Percentiles rank a stretch among this genome's conserved stretches.
These are phyloP conservation scores for Brachionus manjavacas DNA, from an alignment of 1,140 invertebrate genomes.

Conservation along the genomic window DNA sequence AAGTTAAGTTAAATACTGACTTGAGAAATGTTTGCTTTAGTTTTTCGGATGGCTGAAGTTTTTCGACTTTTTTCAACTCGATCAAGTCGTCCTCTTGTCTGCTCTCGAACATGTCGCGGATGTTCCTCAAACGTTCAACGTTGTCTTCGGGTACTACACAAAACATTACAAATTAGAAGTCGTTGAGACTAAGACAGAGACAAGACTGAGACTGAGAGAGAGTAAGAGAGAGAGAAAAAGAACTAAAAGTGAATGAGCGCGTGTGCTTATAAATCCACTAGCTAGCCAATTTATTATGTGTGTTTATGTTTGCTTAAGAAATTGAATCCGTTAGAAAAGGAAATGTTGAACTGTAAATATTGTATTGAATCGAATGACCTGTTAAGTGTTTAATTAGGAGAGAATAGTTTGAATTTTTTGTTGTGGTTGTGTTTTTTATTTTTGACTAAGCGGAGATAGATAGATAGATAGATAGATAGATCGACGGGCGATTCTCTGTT, in stretches of 20 bases:
- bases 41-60: constrained; percentile 39
- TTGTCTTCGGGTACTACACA: constrained; percentile 35
- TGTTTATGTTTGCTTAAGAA: background rate
- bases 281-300: background rate
- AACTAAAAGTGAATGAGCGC: background rate
- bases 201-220: no score
- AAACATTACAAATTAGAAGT: no score
- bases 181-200: no score
- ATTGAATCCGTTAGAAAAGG: background rate
- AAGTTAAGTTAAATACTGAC: background rate
- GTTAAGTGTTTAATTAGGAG: background rate
- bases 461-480: no score
- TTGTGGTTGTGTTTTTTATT: background rate
- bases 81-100: background rate
- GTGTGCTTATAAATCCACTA: background rate
- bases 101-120: constrained; percentile 39
- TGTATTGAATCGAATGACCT: background rate
- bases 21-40: constrained; percentile 14
- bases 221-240: no score
- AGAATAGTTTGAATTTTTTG: background rate
- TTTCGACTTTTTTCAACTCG: constrained; percentile 41
- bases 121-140: constrained; percentile 38
- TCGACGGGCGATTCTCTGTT: background rate
- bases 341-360: background rate
- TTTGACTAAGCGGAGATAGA: background rate